Evolutionary conservation across 2,113 vertebrate genomes (phyloP).

Genomic region (Brienomyrus longianalis): DNA sequence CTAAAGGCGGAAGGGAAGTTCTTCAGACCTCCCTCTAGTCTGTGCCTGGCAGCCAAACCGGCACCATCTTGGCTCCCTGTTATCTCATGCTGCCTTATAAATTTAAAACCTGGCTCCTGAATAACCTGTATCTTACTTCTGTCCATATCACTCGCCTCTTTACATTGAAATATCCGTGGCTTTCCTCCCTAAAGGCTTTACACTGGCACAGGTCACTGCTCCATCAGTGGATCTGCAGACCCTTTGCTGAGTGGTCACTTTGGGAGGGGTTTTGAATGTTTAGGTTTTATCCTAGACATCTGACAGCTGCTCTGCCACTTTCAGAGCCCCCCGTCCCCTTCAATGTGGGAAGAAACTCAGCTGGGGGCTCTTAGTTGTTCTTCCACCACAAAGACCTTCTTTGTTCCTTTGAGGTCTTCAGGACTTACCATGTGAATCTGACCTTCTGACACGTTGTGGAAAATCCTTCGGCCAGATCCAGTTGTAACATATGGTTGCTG

Average conservation of each 20-base stretch:
- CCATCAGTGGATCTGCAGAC: neutral
- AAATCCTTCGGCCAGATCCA: neutral
- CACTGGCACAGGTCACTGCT: neutral
- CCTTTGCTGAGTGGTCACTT: neutral
- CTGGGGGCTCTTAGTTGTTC: neutral
- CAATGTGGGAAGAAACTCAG: neutral
- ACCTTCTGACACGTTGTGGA: neutral
- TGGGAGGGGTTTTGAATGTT: neutral
- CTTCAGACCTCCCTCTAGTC: neutral
- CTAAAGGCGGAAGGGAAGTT: neutral
- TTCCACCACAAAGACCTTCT: neutral
- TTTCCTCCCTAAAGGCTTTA: neutral
- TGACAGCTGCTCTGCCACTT: neutral
- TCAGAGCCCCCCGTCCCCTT: neutral
- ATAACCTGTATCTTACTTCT: neutral
- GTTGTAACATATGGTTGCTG: neutral
- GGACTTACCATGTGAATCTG: neutral
- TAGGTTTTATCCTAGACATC: neutral
- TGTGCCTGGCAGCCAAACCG: neutral
- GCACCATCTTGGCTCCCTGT: neutral
- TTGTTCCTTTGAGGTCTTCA: neutral
- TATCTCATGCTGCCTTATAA: neutral
- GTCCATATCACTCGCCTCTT: neutral
- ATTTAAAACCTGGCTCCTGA: neutral
- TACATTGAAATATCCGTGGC: neutral